These are phyloP conservation scores for Xestia rhomboidea DNA, from an alignment of 2,888 invertebrate species.

Conservation along the genomic window DNA sequence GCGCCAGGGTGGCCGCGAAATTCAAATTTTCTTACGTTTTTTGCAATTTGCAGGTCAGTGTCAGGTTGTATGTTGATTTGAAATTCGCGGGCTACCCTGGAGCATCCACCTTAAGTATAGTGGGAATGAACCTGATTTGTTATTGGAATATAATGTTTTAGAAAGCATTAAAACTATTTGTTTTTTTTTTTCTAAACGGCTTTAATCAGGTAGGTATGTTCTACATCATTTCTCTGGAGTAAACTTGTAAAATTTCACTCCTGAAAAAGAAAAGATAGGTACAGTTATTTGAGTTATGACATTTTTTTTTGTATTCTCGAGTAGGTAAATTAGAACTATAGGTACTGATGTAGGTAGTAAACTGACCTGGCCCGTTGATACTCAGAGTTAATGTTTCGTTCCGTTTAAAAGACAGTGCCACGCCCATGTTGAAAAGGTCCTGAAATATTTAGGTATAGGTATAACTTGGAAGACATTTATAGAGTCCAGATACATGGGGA, in stretches of 20 bases:
- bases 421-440: constrained; percentile 86
- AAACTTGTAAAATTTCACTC: constrained; percentile 84
- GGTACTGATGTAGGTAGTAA: neutral
- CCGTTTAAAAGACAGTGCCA: constrained; percentile 70
- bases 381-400: constrained; percentile 83
- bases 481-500: neutral
- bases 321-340: neutral
- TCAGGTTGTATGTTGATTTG: too few species aligned
- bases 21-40: too few species aligned
- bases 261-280: constrained; percentile 68
- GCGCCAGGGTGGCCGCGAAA: too few species aligned
- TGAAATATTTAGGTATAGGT: constrained; percentile 64
- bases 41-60: too few species aligned
- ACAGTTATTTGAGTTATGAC: neutral
- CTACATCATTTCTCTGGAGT: constrained; percentile 62
- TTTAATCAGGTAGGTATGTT: neutral
- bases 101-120: too few species aligned
- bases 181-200: neutral
- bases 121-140: too few species aligned
- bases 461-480: neutral
- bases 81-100: too few species aligned
- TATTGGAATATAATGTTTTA: too few species aligned
- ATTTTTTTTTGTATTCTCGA: neutral
- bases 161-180: too few species aligned
- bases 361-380: constrained; percentile 88